phyloP scores from a whole-genome alignment of 2,888 invertebrate genomes.

The Ommatoiulus sabulosus region DNA sequence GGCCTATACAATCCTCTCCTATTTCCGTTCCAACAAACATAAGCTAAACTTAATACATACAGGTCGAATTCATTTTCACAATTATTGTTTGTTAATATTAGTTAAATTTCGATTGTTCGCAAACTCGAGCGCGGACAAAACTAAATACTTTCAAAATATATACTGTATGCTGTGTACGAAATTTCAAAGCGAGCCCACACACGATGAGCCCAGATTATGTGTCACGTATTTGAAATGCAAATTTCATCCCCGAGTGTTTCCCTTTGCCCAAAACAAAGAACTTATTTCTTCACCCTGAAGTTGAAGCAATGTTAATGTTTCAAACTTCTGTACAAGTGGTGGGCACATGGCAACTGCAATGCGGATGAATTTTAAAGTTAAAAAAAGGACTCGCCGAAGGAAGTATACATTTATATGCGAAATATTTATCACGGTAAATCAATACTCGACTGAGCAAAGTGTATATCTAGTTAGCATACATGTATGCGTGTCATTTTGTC shows the following conservation, averaged over 20 bases:
- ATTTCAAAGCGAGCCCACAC: background rate
- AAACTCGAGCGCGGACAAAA: background rate
- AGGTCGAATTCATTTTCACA: background rate
- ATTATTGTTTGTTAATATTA: conserved; percentile 29
- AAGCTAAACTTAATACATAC: background rate
- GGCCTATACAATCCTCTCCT: background rate
- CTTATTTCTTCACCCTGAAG: background rate
- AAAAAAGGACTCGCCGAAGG: background rate
- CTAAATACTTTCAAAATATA: background rate
- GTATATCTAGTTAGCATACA: background rate
- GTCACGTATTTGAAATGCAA: background rate
- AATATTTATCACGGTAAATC: background rate
- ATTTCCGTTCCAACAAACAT: background rate
- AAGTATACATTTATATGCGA: background rate
- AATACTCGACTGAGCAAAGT: background rate
- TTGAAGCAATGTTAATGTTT: background rate
- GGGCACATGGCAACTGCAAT: background rate
- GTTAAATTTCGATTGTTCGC: conserved; percentile 20
- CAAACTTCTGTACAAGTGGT: background rate
- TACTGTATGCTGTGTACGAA: background rate
- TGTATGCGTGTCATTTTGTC: background rate
- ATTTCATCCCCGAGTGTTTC: background rate
- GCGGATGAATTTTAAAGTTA: conserved; percentile 1
- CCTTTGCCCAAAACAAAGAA: background rate
- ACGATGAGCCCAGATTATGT: background rate